Conservation (phyloP, 2,113 vertebrate genomes). For the Vanacampus margaritifer region DNA sequence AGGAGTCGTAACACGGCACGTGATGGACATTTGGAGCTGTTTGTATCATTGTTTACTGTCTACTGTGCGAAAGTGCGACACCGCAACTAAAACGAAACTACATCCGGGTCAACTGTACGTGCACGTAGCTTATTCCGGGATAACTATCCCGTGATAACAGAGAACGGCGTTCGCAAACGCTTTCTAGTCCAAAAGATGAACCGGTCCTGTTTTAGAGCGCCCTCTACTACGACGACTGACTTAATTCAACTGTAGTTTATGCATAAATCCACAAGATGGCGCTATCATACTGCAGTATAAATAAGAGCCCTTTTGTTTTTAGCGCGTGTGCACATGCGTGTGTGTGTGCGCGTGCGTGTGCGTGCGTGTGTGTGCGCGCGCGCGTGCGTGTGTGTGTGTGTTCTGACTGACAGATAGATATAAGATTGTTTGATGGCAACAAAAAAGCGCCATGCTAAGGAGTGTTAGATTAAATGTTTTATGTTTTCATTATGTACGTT, state of each 20-base stretch:
- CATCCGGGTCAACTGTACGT: slow-evolving; percentile 86
- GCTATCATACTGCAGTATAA: slow-evolving; percentile 13
- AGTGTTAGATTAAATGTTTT: no score
- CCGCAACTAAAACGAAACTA: slow-evolving; percentile 50
- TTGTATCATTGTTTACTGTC: neutral
- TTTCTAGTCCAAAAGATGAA: slow-evolving; percentile 28
- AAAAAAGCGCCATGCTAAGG: no score
- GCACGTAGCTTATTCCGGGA: slow-evolving; percentile 87
- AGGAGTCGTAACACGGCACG: neutral
- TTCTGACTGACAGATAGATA: no score
- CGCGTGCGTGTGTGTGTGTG: no score
- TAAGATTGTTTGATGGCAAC: no score
- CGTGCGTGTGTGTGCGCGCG: no score
- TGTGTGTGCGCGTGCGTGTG: no score
- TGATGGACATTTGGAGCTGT: slow-evolving; percentile 34
- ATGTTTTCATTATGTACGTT: no score
- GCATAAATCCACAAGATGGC: slow-evolving; percentile 46
- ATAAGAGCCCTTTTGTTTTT: neutral
- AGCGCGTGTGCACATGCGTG: no score
- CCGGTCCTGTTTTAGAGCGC: slow-evolving; percentile 31
- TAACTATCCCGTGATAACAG: slow-evolving; percentile 79
- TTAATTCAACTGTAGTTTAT: neutral
- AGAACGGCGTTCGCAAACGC: slow-evolving; percentile 32
- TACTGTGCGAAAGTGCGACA: slow-evolving; percentile 16
- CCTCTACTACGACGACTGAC: slow-evolving; percentile 41